Base-by-base conservation (phyloP, 2,113 vertebrate genomes). In the Bufo bufo region DNA sequence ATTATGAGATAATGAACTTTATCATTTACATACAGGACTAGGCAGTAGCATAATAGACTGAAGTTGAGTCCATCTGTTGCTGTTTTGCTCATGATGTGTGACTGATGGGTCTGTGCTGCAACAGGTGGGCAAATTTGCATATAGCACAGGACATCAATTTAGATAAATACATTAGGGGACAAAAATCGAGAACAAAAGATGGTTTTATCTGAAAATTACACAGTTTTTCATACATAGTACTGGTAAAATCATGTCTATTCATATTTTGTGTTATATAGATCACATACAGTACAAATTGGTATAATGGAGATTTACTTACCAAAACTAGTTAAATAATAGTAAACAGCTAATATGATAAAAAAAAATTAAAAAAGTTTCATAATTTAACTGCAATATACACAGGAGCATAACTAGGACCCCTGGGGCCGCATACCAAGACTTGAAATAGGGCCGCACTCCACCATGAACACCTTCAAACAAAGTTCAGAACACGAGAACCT, bases 21-120 rank as follows among this genome's bases (percentile, higher is more conserved):
- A 82, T 82, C 9, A 65, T 65, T 66, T 66, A 49, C 47, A 61
- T 65, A 66, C 80, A 66, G 43, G 33, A 49, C 59, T 66, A 65
- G 45, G 43, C 59, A 82, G 45, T 45, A 50, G 80, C n/a, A 49
- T 65, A 66, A 82, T 65, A 49, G 43, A 20, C 45, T 66, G 63
- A 50, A 69, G 63, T 69, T 66, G 47, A 7, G 61, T 23, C 81
- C 81, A 83, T 83, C 81, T 83, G 81, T 83, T 83, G 81, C 63
- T 83, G 63, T 83, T 83, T 83, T 69, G 19, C 43, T 83, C 43
- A 33, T 83, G 80, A 82, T 82, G 80, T 82, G 80, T 82, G 80
- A 82, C 80, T 82, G 61, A 63, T 83, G 49, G 63, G 65, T 83
- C 81, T 69, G 61, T 69, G 81, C 20, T 10, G 63, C 63, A 83